These are phyloP conservation scores for Scaptomyza reducta DNA, from an alignment of 2,888 invertebrate genomes.

Conservation along the genomic window DNA sequence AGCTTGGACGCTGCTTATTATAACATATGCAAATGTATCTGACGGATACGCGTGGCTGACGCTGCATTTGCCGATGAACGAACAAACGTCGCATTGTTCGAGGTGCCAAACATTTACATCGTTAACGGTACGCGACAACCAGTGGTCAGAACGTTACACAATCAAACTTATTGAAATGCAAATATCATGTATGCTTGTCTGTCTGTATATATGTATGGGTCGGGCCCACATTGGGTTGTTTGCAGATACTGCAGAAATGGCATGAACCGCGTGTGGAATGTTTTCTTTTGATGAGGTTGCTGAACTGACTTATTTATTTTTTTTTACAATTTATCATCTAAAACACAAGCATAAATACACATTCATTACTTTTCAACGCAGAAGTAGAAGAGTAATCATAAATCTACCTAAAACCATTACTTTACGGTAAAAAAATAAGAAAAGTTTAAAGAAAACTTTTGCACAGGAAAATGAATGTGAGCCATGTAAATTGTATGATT, in stretches of 20 bases:
- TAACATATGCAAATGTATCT: constrained; percentile 72
- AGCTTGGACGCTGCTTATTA: background rate
- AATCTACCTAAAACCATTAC: background rate
- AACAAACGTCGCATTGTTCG: constrained; percentile 54
- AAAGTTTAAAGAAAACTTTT: constrained; percentile 17
- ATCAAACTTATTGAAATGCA: constrained; percentile 71
- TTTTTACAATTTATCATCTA: too few species aligned
- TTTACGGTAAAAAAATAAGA: constrained; percentile 16
- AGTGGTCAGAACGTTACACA: constrained; percentile 50
- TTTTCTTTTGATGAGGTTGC: constrained; percentile 54
- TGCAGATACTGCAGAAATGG: constrained; percentile 27
- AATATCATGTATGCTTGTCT: constrained; percentile 36
- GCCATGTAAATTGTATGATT: constrained; percentile 32
- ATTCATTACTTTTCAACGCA: background rate
- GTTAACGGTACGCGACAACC: constrained; percentile 62
- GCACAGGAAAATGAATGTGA: constrained; percentile 17
- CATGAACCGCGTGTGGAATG: constrained; percentile 25
- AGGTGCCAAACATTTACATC: constrained; percentile 41
- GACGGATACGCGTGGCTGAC: constrained; percentile 70
- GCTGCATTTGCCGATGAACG: constrained; percentile 29
- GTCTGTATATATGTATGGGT: background rate
- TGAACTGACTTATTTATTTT: constrained; percentile 45
- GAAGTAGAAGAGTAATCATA: background rate
- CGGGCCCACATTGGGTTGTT: background rate
- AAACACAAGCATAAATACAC: constrained; percentile 2